A percentile compares a stretch with the other conserved stretches of the same genome.
Conservation (phyloP, 92 coral and sea anemone species). For the Phenganax subtilis region DNA sequence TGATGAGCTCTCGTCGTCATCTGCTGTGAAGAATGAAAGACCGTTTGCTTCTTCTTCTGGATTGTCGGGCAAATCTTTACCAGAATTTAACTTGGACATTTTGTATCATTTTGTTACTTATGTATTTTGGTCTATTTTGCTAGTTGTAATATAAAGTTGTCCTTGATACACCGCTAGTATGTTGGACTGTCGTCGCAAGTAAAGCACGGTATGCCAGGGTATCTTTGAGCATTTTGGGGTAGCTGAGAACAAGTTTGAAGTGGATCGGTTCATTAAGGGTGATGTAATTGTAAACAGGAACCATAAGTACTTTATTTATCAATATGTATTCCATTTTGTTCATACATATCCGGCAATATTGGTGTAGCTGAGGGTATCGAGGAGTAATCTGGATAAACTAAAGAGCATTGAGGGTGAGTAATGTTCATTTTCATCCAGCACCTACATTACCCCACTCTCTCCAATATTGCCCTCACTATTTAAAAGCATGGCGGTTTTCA, state of each 20-base stretch:
- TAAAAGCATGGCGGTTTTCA: neutral
- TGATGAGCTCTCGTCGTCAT: slow-evolving; percentile 71
- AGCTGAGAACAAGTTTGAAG: no score
- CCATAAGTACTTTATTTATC: no score
- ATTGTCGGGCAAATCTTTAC: neutral
- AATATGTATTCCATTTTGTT: no score
- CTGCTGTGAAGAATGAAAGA: slow-evolving; percentile 79
- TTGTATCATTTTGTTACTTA: neutral
- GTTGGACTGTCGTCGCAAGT: no score
- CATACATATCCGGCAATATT: neutral
- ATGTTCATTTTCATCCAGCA: neutral
- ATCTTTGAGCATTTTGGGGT: no score
- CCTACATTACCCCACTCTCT: neutral
- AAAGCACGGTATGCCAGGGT: no score
- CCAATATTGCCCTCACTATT: neutral
- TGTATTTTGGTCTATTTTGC: neutral
- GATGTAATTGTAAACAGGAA: neutral
- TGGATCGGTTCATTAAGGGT: neutral
- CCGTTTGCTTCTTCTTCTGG: slow-evolving; percentile 51
- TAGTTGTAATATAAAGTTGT: neutral
- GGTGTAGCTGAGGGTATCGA: neutral
- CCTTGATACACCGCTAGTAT: no score
- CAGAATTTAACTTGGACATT: neutral
- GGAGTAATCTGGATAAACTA: neutral
- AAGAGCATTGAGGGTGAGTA: neutral